phyloP scores from a whole-genome alignment of 2,888 invertebrate genomes.

The Cordilura impudica region DNA sequence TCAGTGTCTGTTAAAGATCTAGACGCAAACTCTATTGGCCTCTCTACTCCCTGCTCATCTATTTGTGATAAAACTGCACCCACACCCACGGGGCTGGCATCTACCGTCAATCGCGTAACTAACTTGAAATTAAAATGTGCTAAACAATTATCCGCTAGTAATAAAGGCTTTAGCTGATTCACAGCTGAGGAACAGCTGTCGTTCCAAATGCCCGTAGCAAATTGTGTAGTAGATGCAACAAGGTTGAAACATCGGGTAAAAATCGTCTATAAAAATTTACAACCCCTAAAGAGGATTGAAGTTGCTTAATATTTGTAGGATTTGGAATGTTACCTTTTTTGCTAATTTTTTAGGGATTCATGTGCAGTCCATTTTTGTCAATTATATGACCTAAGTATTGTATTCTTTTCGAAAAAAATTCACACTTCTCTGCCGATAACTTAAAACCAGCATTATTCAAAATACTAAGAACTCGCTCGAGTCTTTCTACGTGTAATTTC shows the following conservation, averaged over 20 bases:
- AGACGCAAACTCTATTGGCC: background rate
- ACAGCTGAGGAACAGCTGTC: slow-evolving; percentile 68
- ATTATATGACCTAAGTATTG: slow-evolving; percentile 18
- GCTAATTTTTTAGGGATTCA: slow-evolving; percentile 64
- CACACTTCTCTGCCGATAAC: no score
- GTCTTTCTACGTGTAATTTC: no score
- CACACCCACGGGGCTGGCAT: slow-evolving; percentile 65
- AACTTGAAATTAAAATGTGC: slow-evolving; percentile 62
- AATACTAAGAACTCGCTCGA: no score
- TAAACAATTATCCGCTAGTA: slow-evolving; percentile 60
- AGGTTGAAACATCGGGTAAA: slow-evolving; percentile 66
- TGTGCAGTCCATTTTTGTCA: slow-evolving; percentile 66
- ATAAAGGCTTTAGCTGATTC: slow-evolving; percentile 64
- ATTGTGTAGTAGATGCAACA: slow-evolving; percentile 68
- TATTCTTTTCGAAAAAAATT: slow-evolving; percentile 63
- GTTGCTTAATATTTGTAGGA: background rate
- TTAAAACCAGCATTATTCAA: no score
- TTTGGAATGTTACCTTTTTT: slow-evolving; percentile 18
- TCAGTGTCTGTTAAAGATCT: slow-evolving; percentile 67
- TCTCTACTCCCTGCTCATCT: slow-evolving; percentile 67
- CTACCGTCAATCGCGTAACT: slow-evolving; percentile 51
- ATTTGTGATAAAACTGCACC: slow-evolving; percentile 71
- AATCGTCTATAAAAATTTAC: slow-evolving; percentile 74
- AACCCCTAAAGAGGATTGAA: slow-evolving; percentile 69
- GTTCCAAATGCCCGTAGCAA: slow-evolving; percentile 71